These are phyloP conservation scores for Amphibalanus amphitrite DNA, from an alignment of 1,140 invertebrate species.

Conservation along the genomic window DNA sequence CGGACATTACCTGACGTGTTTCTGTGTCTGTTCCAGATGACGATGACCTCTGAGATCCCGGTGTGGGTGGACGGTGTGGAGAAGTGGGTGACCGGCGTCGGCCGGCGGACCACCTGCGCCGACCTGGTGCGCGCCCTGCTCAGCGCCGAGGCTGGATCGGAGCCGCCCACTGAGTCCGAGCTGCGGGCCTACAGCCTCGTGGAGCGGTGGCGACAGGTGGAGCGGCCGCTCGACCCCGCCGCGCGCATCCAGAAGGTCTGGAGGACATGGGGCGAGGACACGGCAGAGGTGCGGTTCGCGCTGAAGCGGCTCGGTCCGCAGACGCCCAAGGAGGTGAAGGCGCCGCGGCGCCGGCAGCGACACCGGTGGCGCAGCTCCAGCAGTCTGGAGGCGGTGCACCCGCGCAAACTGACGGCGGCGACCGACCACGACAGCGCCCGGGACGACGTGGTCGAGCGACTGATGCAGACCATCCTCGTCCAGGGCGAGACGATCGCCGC, in stretches of 20 bases:
- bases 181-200: constrained; percentile 22
- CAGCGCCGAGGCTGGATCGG: constrained; percentile 21
- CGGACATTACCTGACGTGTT: background rate
- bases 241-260: constrained; percentile 47
- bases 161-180: constrained; percentile 21
- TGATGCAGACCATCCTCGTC: constrained; percentile 53
- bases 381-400: constrained; percentile 7
- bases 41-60: constrained; percentile 37
- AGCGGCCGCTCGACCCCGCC: constrained; percentile 45
- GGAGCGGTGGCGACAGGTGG: constrained; percentile 37
- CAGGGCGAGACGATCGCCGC: constrained; percentile 59
- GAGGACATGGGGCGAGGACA: constrained; percentile 47
- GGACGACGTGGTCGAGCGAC: constrained; percentile 36
- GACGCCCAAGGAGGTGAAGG: constrained; percentile 16
- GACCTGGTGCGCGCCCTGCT: constrained; percentile 53
- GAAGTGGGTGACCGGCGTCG: constrained; percentile 58
- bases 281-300: constrained; percentile 40
- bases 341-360: constrained; percentile 19
- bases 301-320: constrained; percentile 25
- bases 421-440: constrained; percentile 6
- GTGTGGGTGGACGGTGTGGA: constrained; percentile 54
- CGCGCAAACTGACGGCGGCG: constrained; percentile 9
- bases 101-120: constrained; percentile 51
- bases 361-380: constrained; percentile 9
- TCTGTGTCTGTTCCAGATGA: background rate